phyloP scores from a whole-genome alignment of 2,888 invertebrate genomes.

The Carabus problematicus region DNA sequence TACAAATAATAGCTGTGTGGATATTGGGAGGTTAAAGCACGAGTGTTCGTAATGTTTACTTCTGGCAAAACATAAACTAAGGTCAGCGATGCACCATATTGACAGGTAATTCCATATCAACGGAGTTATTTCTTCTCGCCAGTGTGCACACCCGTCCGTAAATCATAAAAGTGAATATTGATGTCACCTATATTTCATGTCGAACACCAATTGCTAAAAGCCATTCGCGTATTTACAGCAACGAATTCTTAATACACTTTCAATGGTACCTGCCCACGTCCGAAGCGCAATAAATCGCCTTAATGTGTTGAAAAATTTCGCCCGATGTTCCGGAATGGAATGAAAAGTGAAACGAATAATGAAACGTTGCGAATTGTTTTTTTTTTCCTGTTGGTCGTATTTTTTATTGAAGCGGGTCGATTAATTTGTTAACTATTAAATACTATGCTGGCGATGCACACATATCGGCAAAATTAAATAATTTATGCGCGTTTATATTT shows the following conservation, averaged over 20 bases:
- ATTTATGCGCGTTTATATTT: no score
- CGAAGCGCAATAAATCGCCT: conserved; percentile 29
- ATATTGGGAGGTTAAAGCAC: no score
- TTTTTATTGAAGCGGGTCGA: no score
- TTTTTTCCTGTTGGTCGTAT: no score
- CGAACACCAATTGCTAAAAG: conserved; percentile 36
- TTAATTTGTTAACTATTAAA: no score
- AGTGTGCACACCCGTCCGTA: no score
- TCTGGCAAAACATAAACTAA: conserved; percentile 6
- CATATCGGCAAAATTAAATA: no score
- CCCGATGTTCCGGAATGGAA: conserved; percentile 21
- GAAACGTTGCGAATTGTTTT: no score
- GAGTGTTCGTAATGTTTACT: no score
- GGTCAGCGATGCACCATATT: conserved; percentile 12
- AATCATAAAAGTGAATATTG: conserved; percentile 23
- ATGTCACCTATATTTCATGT: conserved; percentile 35
- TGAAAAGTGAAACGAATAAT: conserved; percentile 36
- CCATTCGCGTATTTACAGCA: conserved; percentile 24
- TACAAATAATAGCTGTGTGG: no score
- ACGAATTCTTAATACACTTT: conserved; percentile 36
- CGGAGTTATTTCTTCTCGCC: not conserved
- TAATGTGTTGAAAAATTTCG: conserved; percentile 33
- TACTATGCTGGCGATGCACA: no score
- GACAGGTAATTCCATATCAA: conserved; percentile 11
- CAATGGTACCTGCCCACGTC: conserved; percentile 10